These are phyloP conservation scores for Amphipoea oculea DNA, from an alignment of 2,888 invertebrate species.

Conservation along the genomic window DNA sequence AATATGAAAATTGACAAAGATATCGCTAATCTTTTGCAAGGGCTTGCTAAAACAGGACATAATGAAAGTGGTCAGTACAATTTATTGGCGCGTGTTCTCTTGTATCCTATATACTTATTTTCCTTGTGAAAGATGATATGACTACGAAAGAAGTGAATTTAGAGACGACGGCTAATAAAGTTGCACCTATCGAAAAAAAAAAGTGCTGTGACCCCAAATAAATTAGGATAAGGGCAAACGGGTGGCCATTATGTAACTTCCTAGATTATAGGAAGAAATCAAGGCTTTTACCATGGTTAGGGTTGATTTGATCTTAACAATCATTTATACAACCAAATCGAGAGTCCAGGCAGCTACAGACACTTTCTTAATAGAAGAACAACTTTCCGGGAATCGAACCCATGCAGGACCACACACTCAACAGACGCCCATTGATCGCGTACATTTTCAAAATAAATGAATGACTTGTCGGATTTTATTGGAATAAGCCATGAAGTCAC, in stretches of 20 bases:
- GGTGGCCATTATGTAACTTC: neutral
- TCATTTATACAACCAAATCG: neutral
- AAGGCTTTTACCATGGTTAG: neutral
- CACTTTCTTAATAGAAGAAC: neutral
- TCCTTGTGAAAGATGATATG: neutral
- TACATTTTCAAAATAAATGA: neutral
- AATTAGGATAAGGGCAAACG: neutral
- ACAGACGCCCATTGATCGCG: neutral
- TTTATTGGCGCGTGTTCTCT: neutral
- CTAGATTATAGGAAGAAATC: too few relatives aligned
- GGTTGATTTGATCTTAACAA: neutral
- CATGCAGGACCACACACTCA: neutral
- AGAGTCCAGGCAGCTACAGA: neutral
- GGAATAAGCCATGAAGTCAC: neutral
- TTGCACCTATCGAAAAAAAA: neutral
- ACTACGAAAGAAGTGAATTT: neutral
- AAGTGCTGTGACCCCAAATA: too few relatives aligned
- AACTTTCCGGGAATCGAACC: neutral
- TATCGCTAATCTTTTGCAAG: conserved; percentile 65
- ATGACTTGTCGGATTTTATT: conserved; percentile 20
- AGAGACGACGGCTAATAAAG: neutral
- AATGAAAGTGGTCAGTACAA: conserved; percentile 75
- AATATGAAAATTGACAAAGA: conserved; percentile 50
- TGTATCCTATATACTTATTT: neutral
- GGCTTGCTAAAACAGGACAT: conserved; percentile 68